phyloP scores from a whole-genome alignment of 2,113 vertebrate species.

The Progne subis region DNA sequence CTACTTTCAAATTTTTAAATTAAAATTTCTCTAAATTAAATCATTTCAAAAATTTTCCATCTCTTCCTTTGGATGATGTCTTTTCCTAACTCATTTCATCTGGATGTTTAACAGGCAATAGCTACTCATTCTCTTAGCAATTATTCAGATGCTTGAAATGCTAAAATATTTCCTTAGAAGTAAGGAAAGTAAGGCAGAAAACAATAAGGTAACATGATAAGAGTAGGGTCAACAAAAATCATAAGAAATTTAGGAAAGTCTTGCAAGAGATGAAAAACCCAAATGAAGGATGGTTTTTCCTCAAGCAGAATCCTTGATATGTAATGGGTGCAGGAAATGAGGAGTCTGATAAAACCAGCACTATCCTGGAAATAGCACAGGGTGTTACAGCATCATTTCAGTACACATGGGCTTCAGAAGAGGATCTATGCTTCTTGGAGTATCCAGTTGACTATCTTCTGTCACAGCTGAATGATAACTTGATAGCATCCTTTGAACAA shows the following conservation, averaged over 20 bases:
- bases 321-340: background rate
- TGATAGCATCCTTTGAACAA: background rate
- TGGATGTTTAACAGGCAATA: background rate
- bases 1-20: background rate
- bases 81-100: background rate
- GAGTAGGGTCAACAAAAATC: background rate
- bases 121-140: background rate
- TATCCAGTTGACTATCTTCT: background rate
- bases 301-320: background rate
- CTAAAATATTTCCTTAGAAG: background rate
- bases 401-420: background rate
- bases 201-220: background rate
- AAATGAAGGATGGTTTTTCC: background rate
- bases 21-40: background rate
- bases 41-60: background rate
- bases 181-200: background rate
- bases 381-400: background rate
- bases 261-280: background rate
- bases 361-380: background rate
- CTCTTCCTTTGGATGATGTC: accelerated
- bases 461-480: background rate
- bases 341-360: background rate
- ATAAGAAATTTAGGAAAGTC: background rate
- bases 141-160: background rate
- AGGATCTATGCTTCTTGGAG: background rate